Evolutionary conservation across 2,113 vertebrate genomes (phyloP).

Genomic region (Trogon surrucura): DNA sequence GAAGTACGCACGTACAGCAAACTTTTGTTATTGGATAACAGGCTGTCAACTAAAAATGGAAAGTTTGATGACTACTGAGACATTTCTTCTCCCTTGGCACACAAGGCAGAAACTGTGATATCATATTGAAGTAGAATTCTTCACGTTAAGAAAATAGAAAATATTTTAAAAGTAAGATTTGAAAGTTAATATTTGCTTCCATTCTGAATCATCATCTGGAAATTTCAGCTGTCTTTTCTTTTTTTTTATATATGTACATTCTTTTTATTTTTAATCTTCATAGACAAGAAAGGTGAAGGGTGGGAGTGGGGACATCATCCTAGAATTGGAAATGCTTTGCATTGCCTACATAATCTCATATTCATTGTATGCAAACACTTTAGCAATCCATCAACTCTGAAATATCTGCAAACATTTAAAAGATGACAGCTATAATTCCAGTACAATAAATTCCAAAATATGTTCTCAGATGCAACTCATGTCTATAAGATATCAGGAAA

Average conservation of each 20-base stretch:
- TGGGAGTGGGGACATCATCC: not conserved
- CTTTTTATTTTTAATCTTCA: not conserved
- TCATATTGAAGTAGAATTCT: not conserved
- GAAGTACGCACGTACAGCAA: not conserved
- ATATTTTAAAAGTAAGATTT: not conserved
- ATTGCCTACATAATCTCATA: constrained; percentile 2
- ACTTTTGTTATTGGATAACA: not conserved
- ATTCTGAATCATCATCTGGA: not conserved
- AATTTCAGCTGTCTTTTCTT: not conserved
- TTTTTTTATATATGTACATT: not conserved
- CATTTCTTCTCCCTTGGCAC: not conserved
- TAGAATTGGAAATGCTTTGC: not conserved
- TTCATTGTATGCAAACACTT: constrained; percentile 25
- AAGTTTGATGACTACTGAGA: not conserved
- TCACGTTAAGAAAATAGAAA: not conserved
- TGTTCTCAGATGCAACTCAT: not conserved
- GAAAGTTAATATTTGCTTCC: not conserved
- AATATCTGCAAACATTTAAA: constrained; percentile 39
- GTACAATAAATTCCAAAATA: constrained; percentile 16
- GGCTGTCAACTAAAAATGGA: not conserved
- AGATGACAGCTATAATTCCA: constrained; percentile 48
- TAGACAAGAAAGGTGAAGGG: not conserved
- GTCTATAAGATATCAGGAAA: not conserved
- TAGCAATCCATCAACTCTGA: constrained; percentile 1
- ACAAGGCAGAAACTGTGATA: not conserved